These are phyloP conservation scores for Abscondita cerata DNA, from an alignment of 2,888 invertebrate genomes.

Conservation along the genomic window DNA sequence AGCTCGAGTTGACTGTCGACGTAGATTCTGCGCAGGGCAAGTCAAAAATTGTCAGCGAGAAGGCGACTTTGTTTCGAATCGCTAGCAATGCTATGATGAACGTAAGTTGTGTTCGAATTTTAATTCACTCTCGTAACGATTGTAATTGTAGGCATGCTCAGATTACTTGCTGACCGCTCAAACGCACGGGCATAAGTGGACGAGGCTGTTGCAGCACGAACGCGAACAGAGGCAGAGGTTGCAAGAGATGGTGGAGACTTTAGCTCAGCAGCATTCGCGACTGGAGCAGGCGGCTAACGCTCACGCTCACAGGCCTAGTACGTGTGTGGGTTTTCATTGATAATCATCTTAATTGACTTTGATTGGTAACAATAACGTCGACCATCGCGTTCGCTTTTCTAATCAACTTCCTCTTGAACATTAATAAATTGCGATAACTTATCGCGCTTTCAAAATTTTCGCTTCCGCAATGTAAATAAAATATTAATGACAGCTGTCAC, in stretches of 20 bases:
- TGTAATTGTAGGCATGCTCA: slow-evolving; percentile 81
- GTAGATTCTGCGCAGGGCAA: slow-evolving; percentile 67
- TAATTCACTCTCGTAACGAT: background rate
- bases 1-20: slow-evolving; percentile 70
- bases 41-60: slow-evolving; percentile 89
- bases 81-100: slow-evolving; percentile 97
- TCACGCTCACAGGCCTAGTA: slow-evolving; percentile 62
- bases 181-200: slow-evolving; percentile 91
- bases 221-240: slow-evolving; percentile 90
- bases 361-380: background rate
- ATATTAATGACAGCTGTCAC: slow-evolving; percentile 12
- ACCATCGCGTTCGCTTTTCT: no score
- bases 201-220: slow-evolving; percentile 91
- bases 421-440: no score
- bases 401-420: no score
- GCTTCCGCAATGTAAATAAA: no score
- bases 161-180: slow-evolving; percentile 92
- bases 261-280: slow-evolving; percentile 95
- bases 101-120: slow-evolving; percentile 62
- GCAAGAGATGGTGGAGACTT: slow-evolving; percentile 96
- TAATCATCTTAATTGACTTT: slow-evolving; percentile 3
- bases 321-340: slow-evolving; percentile 41
- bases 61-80: slow-evolving; percentile 94
- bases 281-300: slow-evolving; percentile 90
- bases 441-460: no score